Evolutionary conservation across 1,140 invertebrate genomes (phyloP).

Genomic region (Cherax quadricarinatus): DNA sequence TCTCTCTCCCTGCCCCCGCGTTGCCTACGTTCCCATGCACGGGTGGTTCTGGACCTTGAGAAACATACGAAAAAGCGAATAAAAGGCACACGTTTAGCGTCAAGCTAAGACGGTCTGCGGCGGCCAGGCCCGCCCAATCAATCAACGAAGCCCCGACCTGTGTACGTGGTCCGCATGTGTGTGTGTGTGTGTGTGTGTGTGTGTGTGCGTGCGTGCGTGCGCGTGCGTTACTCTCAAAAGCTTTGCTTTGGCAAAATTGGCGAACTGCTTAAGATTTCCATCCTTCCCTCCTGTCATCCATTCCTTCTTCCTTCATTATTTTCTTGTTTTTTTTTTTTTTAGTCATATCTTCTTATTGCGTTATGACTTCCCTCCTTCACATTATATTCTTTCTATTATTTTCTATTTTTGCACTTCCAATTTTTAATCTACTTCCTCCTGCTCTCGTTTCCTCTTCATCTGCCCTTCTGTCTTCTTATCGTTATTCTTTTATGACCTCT

Average conservation of each 20-base stretch:
- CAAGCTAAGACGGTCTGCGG: too few relatives aligned
- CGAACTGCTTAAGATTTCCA: neutral
- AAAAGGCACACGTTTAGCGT: too few relatives aligned
- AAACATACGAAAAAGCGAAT: too few relatives aligned
- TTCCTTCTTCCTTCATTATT: neutral
- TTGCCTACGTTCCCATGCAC: too few relatives aligned
- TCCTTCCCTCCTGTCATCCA: neutral
- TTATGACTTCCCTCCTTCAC: neutral
- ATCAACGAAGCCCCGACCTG: neutral
- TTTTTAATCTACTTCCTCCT: neutral
- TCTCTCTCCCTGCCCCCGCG: too few relatives aligned
- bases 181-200: slow-evolving; percentile 8
- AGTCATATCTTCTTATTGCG: too few relatives aligned
- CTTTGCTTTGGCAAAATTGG: too few relatives aligned
- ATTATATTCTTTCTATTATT: neutral
- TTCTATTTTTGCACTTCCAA: neutral
- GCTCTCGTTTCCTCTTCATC: neutral
- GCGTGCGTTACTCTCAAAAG: neutral
- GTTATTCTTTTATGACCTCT: too few relatives aligned
- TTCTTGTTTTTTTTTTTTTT: neutral
- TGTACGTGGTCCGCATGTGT: slow-evolving; percentile 8
- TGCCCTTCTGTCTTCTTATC: neutral
- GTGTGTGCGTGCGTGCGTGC: neutral
- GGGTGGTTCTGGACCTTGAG: too few relatives aligned
- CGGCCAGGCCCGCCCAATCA: too few relatives aligned